Evolutionary conservation across 2,797 vertebrate species (phyloP).

Genomic region (Linurgus olivaceus): DNA sequence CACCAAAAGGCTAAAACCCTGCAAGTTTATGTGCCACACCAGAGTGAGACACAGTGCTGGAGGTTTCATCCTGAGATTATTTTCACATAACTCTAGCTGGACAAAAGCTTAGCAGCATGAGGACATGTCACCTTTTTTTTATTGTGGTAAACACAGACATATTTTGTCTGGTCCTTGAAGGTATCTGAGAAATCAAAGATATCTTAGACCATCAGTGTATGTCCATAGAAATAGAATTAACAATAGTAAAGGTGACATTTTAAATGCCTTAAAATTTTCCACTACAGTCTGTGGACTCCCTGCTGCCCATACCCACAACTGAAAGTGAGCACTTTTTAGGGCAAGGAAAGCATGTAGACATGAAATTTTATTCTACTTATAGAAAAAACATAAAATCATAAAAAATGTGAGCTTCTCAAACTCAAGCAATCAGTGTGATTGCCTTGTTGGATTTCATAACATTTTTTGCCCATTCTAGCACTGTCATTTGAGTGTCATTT

Average conservation of each 20-base stretch:
- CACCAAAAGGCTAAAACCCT: background rate
- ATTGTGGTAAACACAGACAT: background rate
- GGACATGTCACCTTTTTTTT: background rate
- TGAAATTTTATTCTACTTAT: background rate
- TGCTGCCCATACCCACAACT: fast-evolving
- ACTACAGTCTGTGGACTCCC: background rate
- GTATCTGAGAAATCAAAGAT: background rate
- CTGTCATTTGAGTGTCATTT: background rate
- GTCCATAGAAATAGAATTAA: background rate
- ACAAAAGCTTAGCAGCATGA: background rate
- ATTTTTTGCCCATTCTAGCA: background rate
- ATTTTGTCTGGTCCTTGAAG: background rate
- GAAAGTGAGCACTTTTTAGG: background rate
- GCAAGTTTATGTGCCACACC: background rate
- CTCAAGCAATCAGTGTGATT: background rate
- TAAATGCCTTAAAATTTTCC: background rate
- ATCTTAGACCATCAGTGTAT: background rate
- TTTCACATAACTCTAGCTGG: background rate
- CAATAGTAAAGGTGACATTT: background rate
- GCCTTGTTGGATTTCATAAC: background rate
- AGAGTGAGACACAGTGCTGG: background rate
- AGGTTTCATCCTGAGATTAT: background rate
- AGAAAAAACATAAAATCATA: background rate
- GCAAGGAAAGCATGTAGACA: background rate
- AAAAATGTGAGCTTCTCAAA: background rate